Evolutionary conservation across 2,888 invertebrate species (phyloP).

Genomic region (Hyppa rectilinea): DNA sequence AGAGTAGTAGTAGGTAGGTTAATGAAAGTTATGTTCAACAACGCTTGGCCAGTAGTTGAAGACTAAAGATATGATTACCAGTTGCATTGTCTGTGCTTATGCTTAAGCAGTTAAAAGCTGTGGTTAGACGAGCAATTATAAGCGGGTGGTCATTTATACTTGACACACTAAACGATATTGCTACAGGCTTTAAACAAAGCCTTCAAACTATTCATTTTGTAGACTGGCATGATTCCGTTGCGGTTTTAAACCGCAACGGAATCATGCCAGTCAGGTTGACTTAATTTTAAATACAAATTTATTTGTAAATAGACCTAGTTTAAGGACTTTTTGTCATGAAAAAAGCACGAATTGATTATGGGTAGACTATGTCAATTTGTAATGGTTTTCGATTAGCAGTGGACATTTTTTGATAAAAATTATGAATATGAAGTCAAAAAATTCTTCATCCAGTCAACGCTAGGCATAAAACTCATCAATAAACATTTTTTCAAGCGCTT

Average conservation of each 20-base stretch:
- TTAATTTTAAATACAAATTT: slow-evolving; percentile 16
- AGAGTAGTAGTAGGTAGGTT: not conserved
- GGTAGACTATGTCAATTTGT: no score
- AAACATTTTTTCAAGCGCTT: no score
- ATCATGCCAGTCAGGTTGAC: no score
- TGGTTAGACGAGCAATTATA: slow-evolving; percentile 61
- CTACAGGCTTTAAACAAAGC: slow-evolving; percentile 48
- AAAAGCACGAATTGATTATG: no score
- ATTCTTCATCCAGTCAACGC: no score
- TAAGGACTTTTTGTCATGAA: not conserved
- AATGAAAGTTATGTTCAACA: no score
- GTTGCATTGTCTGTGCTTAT: slow-evolving; percentile 23
- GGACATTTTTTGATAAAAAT: not conserved
- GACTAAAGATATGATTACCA: not conserved
- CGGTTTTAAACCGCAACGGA: slow-evolving; percentile 18
- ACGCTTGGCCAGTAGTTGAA: not conserved
- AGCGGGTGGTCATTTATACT: slow-evolving; percentile 57
- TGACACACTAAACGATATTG: slow-evolving; percentile 62
- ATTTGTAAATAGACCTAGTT: not conserved
- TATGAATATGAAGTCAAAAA: not conserved
- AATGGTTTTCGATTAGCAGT: not conserved
- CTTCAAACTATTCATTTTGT: slow-evolving; percentile 40
- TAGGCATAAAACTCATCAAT: no score
- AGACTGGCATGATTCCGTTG: slow-evolving; percentile 41
- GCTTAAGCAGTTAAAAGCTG: slow-evolving; percentile 58